Evolutionary conservation across 2,113 vertebrate genomes (phyloP).

Genomic region (Lasiurus borealis): DNA sequence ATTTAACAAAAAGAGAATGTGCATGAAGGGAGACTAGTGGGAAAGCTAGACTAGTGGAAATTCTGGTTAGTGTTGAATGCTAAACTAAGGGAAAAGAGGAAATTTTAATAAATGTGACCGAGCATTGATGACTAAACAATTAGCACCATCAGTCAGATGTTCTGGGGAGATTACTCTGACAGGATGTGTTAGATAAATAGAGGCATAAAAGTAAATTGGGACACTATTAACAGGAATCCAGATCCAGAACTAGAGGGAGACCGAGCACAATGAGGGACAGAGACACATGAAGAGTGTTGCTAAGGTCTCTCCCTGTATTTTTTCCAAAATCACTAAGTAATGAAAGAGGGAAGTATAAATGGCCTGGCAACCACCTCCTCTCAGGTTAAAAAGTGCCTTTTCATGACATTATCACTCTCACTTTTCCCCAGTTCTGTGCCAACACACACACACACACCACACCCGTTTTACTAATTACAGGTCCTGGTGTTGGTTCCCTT

Average conservation of each 20-base stretch:
- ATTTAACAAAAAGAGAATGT: background rate
- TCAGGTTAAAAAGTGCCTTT: background rate
- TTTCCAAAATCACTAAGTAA: background rate
- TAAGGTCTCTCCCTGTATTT: background rate
- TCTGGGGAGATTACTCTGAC: background rate
- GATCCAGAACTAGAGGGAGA: background rate
- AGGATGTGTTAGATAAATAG: too few species aligned
- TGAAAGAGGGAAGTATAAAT: background rate
- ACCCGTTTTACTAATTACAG: background rate
- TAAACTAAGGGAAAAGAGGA: background rate
- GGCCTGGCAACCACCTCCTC: background rate
- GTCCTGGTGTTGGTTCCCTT: background rate
- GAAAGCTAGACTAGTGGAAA: background rate
- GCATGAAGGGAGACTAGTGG: background rate
- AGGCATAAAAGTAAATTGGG: background rate
- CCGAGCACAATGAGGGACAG: background rate
- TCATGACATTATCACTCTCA: background rate
- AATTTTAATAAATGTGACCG: background rate
- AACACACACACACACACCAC: background rate
- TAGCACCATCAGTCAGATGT: background rate
- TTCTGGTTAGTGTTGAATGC: too few species aligned
- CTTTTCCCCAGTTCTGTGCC: background rate
- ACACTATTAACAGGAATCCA: background rate
- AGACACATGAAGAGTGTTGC: background rate
- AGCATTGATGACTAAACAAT: background rate